phyloP scores from a whole-genome alignment of 1,140 invertebrate genomes.

The Drosophila kurseongensis region DNA sequence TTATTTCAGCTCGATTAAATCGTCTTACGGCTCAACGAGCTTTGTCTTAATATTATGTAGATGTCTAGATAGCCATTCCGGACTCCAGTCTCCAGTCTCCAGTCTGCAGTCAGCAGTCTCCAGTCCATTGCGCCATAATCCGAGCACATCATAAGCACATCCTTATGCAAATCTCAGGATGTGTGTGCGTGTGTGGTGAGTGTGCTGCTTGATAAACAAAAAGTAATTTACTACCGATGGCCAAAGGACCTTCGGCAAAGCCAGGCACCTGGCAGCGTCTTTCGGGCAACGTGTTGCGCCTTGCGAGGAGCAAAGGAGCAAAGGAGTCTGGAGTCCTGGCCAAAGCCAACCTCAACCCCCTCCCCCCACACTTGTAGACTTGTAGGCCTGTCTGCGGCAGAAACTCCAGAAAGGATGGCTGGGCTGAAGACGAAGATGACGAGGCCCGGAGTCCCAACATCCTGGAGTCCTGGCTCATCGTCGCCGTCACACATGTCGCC shows the following conservation, averaged over 20 bases:
- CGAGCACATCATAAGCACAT: slow-evolving; percentile 81
- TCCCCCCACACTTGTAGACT: neutral
- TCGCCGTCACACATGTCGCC: slow-evolving; percentile 67
- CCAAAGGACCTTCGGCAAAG: slow-evolving; percentile 32
- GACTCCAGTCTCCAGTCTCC: slow-evolving; percentile 1
- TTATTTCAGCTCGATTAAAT: slow-evolving; percentile 83
- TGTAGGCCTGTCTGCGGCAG: slow-evolving; percentile 43
- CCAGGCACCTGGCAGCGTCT: slow-evolving; percentile 64
- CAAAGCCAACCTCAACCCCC: neutral
- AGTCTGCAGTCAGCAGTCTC: slow-evolving; percentile 3
- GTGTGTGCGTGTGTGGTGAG: slow-evolving; percentile 30
- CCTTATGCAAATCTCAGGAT: slow-evolving; percentile 75
- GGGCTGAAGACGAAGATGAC: slow-evolving; percentile 9
- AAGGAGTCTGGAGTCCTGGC: slow-evolving; percentile 19
- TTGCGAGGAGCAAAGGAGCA: slow-evolving; percentile 58
- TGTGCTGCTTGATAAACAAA: slow-evolving; percentile 75
- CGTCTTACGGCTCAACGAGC: slow-evolving; percentile 81
- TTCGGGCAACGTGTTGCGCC: slow-evolving; percentile 76
- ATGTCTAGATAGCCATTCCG: slow-evolving; percentile 69
- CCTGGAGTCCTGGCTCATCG: slow-evolving; percentile 31
- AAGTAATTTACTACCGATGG: slow-evolving; percentile 75
- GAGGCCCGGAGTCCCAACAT: neutral
- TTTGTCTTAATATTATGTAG: slow-evolving; percentile 82
- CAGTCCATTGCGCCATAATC: slow-evolving; percentile 75
- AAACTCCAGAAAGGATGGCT: slow-evolving; percentile 13